Evolutionary conservation across 2,797 vertebrate species (phyloP).

Genomic region (Lepilemur septentrionalis): DNA sequence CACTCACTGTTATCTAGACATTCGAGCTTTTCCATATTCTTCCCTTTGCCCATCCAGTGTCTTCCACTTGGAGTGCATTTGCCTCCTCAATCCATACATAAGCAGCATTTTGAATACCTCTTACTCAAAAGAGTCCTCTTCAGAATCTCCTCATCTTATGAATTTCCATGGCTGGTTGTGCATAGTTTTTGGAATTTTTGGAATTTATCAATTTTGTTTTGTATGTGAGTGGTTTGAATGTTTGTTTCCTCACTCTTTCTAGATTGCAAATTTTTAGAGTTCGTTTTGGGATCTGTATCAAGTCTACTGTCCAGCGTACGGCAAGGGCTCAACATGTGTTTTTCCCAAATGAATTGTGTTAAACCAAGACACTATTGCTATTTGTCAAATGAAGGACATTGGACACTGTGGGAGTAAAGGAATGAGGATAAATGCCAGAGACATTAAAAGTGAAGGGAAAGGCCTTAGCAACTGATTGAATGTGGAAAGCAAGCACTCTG

Average conservation of each 20-base stretch:
- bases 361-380: background rate
- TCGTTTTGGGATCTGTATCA: background rate
- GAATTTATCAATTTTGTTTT: background rate
- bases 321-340: background rate
- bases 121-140: background rate
- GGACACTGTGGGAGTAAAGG: background rate
- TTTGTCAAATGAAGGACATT: background rate
- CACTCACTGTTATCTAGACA: background rate
- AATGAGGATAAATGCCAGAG: background rate
- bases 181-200: background rate
- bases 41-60: background rate
- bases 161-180: background rate
- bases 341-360: background rate
- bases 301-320: background rate
- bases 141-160: background rate
- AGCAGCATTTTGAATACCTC: background rate
- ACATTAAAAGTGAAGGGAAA: background rate
- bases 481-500: background rate
- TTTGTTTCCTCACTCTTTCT: background rate
- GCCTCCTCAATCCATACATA: background rate
- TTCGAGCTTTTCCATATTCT: background rate
- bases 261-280: background rate
- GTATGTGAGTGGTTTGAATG: background rate
- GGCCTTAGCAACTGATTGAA: background rate
- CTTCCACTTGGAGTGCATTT: background rate